These are phyloP conservation scores for Dolichomitus sp. DNA, from an alignment of 2,888 invertebrate genomes.

Conservation along the genomic window DNA sequence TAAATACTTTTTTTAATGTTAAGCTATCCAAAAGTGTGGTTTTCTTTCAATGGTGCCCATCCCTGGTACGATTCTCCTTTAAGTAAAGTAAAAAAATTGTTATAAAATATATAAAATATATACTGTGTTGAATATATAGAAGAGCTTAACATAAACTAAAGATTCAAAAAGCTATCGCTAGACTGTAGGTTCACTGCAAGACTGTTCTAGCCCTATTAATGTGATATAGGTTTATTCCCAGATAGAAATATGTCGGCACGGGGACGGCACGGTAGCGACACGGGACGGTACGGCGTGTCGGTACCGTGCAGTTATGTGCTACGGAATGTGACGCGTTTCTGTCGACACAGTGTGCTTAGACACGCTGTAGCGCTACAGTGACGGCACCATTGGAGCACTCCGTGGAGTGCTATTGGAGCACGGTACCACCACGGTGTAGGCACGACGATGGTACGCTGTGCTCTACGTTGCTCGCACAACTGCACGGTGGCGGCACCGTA, in stretches of 20 bases:
- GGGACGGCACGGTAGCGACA: constrained; percentile 1
- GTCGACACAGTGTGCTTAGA: not conserved
- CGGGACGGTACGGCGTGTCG: not conserved
- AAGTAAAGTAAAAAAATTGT: too few relatives aligned
- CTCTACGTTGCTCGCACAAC: not conserved
- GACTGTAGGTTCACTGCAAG: too few relatives aligned
- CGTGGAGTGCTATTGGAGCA: not conserved
- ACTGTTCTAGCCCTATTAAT: too few relatives aligned
- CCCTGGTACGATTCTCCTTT: too few relatives aligned
- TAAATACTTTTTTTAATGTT: too few relatives aligned
- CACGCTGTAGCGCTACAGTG: constrained; percentile 9
- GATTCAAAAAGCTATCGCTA: too few relatives aligned
- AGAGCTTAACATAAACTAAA: too few relatives aligned
- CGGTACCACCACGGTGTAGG: not conserved
- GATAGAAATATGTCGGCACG: not conserved
- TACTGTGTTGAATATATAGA: too few relatives aligned
- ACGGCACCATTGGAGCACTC: constrained; percentile 4
- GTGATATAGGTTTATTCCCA: not conserved
- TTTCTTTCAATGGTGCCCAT: too few relatives aligned
- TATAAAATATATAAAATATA: too few relatives aligned
- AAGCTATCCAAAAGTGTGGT: too few relatives aligned
- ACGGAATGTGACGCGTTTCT: not conserved
- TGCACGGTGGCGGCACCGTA: constrained; percentile 1
- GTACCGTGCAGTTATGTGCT: not conserved
- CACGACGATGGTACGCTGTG: constrained; percentile 2